phyloP scores from a whole-genome alignment of 2,113 vertebrate genomes.

The Bos indicus region DNA sequence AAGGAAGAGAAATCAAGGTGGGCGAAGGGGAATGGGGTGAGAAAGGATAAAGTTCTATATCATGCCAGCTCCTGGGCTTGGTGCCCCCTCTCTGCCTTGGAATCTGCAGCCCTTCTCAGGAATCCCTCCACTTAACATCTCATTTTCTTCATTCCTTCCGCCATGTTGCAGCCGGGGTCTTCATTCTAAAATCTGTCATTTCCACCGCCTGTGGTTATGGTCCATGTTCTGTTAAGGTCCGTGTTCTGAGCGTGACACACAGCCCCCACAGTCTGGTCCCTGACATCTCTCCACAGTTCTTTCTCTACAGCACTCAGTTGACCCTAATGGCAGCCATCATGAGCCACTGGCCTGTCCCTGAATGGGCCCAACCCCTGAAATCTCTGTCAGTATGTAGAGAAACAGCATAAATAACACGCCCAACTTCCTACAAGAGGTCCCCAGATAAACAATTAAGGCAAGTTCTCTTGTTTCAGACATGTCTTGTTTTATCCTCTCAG shows the following conservation, averaged over 20 bases:
- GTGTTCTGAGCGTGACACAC: accelerated
- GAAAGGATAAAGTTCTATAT: no score
- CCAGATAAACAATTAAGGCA: background rate
- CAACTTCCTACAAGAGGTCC: background rate
- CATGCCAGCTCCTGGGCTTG: accelerated
- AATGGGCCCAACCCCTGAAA: background rate
- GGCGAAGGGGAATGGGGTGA: background rate
- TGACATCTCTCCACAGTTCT: no score
- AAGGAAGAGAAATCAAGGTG: background rate
- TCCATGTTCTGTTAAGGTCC: background rate
- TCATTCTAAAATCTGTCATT: background rate
- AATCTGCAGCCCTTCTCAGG: accelerated
- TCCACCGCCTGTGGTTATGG: accelerated
- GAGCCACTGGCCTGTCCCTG: background rate
- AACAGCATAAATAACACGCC: accelerated
- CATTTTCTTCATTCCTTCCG: accelerated
- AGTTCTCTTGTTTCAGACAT: background rate
- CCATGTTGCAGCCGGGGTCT: accelerated
- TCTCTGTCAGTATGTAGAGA: background rate
- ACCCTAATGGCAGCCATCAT: accelerated
- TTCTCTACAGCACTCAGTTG: accelerated
- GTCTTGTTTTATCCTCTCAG: background rate
- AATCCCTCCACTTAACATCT: no score
- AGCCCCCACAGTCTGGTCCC: background rate
- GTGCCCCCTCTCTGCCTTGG: no score